A percentile compares a stretch with the other conserved stretches of the same genome.
These are phyloP conservation scores for Platerodrilus igneus DNA, from an alignment of 2,888 invertebrate genomes.

Conservation along the genomic window DNA sequence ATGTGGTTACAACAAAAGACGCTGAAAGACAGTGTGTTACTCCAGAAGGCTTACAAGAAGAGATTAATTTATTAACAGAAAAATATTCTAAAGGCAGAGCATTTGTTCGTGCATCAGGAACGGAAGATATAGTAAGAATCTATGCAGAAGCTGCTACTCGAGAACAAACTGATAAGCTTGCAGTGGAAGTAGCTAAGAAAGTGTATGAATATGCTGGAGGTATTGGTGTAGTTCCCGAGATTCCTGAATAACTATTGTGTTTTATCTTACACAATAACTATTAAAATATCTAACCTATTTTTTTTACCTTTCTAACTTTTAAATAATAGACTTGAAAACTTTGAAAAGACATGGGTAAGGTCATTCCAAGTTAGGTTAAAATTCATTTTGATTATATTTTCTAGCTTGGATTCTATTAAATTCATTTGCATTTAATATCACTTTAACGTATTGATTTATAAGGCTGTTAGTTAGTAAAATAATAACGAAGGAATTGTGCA, in stretches of 20 bases:
- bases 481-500: conserved; percentile 2
- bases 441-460: not conserved
- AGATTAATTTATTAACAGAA: conserved; percentile 67
- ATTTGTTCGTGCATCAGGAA: conserved; percentile 95
- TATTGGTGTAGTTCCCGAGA: conserved; percentile 59
- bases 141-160: conserved; percentile 89
- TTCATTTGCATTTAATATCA: conserved; percentile 5
- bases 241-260: conserved; percentile 28
- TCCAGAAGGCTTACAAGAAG: conserved; percentile 78
- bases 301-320: conserved; percentile 8
- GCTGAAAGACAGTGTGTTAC: conserved; percentile 78
- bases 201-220: conserved; percentile 80
- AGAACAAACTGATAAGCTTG: conserved; percentile 57
- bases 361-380: conserved; percentile 15
- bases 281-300: conserved; percentile 2
- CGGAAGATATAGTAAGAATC: conserved; percentile 93
- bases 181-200: conserved; percentile 67
- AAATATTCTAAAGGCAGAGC: conserved; percentile 70
- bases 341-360: no score
- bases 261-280: conserved; percentile 1
- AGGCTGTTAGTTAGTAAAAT: not conserved
- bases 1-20: conserved; percentile 77
- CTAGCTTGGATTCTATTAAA: conserved; percentile 6
- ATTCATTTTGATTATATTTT: conserved; percentile 1
- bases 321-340: conserved; percentile 1